Percentiles rank a stretch among this genome's conserved stretches.
Evolutionary conservation across 1,140 invertebrate genomes (phyloP).

Genomic region (Lutraria rhynchaena): DNA sequence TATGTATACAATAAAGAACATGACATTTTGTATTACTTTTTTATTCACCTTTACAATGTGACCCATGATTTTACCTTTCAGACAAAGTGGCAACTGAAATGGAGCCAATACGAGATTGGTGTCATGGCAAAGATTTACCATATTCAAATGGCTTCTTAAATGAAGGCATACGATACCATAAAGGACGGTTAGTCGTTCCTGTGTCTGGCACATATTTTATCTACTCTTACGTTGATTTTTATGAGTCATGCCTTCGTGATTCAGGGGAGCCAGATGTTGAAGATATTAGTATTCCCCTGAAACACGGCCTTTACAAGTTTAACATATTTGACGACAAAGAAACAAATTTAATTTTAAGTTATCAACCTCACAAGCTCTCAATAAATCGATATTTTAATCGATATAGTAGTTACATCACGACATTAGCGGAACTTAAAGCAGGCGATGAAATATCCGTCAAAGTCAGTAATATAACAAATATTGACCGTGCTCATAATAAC

Average conservation of each 20-base stretch:
- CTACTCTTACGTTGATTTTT: background rate
- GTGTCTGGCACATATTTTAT: background rate
- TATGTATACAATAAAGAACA: too few species aligned
- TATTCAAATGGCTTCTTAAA: background rate
- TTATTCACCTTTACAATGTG: too few species aligned
- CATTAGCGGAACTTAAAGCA: too few species aligned
- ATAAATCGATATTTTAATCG: background rate
- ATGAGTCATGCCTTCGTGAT: background rate
- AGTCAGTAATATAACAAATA: too few species aligned
- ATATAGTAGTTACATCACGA: constrained; percentile 4
- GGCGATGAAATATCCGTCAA: too few species aligned
- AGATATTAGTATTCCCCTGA: too few species aligned
- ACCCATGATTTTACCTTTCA: too few species aligned
- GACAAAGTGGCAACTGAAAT: background rate
- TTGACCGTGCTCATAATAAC: too few species aligned
- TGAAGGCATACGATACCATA: background rate
- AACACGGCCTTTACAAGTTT: constrained; percentile 3
- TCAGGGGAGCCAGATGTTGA: background rate
- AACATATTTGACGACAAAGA: background rate
- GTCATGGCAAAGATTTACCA: background rate
- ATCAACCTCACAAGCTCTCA: background rate
- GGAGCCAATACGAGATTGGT: background rate
- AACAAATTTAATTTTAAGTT: background rate
- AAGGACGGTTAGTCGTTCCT: background rate
- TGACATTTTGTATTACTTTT: too few species aligned